Evolutionary conservation across 2,888 invertebrate genomes (phyloP).

Genomic region (Drosophila birchii): DNA sequence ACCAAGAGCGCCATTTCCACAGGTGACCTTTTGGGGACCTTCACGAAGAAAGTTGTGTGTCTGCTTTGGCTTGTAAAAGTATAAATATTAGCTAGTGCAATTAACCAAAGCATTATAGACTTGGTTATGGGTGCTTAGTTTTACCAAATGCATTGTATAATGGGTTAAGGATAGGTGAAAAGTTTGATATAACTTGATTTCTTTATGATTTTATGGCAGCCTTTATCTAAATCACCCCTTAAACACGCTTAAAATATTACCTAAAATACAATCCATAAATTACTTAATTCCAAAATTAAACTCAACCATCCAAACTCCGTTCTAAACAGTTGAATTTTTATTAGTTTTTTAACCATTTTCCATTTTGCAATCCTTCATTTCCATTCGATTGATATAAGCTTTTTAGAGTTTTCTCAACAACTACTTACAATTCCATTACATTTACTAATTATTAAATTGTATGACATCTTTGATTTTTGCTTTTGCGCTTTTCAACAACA

Average conservation of each 20-base stretch:
- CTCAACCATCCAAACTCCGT: background rate
- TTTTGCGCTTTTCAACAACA: conserved; percentile 56
- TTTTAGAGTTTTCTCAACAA: conserved; percentile 54
- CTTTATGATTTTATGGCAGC: too few species aligned
- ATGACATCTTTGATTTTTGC: conserved; percentile 50
- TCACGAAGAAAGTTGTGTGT: conserved; percentile 50
- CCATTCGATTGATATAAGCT: conserved; percentile 48
- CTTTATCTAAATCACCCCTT: too few species aligned
- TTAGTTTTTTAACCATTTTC: conserved; percentile 40
- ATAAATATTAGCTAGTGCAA: conserved; percentile 26
- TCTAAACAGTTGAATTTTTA: conserved; percentile 44
- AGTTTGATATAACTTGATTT: too few species aligned
- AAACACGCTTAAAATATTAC: background rate
- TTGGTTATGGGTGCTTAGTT: background rate
- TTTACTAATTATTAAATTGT: conserved; percentile 49
- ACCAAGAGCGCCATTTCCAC: conserved; percentile 15
- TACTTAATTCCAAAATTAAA: background rate
- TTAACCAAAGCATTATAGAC: background rate
- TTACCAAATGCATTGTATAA: conserved; percentile 2
- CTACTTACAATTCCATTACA: conserved; percentile 56
- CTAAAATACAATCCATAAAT: background rate
- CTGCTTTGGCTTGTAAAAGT: conserved; percentile 30
- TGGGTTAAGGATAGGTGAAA: background rate
- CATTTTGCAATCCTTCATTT: conserved; percentile 5
- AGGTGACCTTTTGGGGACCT: conserved; percentile 45